These are phyloP conservation scores for Pandemis cinnamomeana DNA, from an alignment of 2,888 invertebrate species.

Conservation along the genomic window DNA sequence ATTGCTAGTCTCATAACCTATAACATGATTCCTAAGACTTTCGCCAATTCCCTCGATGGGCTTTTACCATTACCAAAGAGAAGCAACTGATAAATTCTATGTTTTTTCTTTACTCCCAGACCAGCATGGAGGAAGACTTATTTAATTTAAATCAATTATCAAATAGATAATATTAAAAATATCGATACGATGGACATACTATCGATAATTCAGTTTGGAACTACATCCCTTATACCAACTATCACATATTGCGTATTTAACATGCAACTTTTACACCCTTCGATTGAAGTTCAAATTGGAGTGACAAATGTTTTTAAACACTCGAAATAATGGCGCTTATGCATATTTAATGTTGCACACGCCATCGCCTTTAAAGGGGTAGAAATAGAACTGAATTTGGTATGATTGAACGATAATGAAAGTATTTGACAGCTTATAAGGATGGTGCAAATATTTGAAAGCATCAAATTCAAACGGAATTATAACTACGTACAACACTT, in stretches of 20 bases:
- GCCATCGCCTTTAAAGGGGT: slow-evolving; percentile 6
- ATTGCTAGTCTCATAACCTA: no score
- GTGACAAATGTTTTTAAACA: no score
- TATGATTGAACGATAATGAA: neutral
- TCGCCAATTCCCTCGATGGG: no score
- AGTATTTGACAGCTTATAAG: neutral
- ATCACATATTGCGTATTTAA: neutral
- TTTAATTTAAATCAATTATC: no score
- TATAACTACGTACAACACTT: no score
- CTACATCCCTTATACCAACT: neutral
- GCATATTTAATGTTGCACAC: slow-evolving; percentile 11
- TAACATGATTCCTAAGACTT: no score
- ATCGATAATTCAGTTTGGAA: neutral
- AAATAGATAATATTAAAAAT: no score
- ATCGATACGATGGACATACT: no score
- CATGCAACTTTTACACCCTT: neutral
- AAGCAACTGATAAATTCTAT: no score
- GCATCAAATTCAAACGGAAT: neutral
- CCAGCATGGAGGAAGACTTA: no score
- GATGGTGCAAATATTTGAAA: slow-evolving; percentile 17
- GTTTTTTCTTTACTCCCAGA: no score
- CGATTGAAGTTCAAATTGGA: neutral
- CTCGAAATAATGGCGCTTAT: neutral
- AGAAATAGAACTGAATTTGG: neutral
- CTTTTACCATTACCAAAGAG: no score